phyloP scores from a whole-genome alignment of 2,888 invertebrate species.

The Diachrysia chrysitis region DNA sequence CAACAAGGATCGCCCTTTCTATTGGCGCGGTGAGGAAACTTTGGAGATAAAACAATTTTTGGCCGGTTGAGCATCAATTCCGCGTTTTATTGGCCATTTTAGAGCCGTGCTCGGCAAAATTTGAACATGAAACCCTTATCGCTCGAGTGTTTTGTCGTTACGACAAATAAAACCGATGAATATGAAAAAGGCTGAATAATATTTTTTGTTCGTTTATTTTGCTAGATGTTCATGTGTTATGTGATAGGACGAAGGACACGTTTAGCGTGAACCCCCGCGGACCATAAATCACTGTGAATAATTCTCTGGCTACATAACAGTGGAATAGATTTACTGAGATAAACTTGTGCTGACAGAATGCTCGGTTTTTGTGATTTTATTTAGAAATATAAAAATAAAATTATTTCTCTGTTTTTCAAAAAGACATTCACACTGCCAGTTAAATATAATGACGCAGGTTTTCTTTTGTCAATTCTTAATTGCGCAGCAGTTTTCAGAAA shows the following conservation, averaged over 20 bases:
- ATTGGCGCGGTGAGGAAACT: slow-evolving; percentile 69
- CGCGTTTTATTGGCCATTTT: slow-evolving; percentile 67
- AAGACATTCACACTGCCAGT: slow-evolving; percentile 15
- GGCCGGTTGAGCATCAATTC: slow-evolving; percentile 68
- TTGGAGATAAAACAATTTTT: slow-evolving; percentile 78
- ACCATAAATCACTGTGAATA: slow-evolving; percentile 39
- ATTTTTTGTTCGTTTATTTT: slow-evolving; percentile 51
- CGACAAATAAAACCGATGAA: slow-evolving; percentile 62
- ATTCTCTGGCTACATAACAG: slow-evolving; percentile 28
- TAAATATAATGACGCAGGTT: slow-evolving; percentile 11
- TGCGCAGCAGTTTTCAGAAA: neutral
- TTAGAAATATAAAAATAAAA: slow-evolving; percentile 15
- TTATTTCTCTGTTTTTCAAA: slow-evolving; percentile 23
- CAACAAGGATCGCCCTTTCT: slow-evolving; percentile 76
- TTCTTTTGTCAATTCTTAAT: neutral
- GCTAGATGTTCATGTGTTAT: slow-evolving; percentile 43
- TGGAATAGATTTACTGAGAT: slow-evolving; percentile 32
- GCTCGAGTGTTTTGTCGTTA: slow-evolving; percentile 61
- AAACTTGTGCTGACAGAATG: slow-evolving; percentile 38
- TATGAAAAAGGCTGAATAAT: slow-evolving; percentile 53
- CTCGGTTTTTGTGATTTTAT: slow-evolving; percentile 24
- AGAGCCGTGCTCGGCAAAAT: slow-evolving; percentile 58
- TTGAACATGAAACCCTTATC: slow-evolving; percentile 61
- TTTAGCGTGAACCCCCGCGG: slow-evolving; percentile 25
- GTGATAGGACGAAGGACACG: slow-evolving; percentile 45